Evolutionary conservation across 2,797 vertebrate genomes (phyloP), one percentile per base, ranked within the genome.

Genomic region (Amblyopsis hoosieri): DNA sequence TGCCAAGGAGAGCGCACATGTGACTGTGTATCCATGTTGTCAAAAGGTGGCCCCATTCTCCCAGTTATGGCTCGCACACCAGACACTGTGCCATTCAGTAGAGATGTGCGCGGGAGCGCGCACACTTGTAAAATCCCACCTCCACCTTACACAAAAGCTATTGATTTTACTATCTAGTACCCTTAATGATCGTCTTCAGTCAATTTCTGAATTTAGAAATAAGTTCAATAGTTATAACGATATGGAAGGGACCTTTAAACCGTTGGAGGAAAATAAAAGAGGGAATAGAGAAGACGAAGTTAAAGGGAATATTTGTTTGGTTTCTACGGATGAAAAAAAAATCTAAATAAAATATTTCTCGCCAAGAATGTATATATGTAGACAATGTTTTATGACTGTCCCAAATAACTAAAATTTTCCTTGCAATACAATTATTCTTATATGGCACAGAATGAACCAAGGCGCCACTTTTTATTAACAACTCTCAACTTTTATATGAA

Each of bases 1-100:
- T 12, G 17, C 48, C 29, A 67, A 57, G 15, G 23, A 53, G 45
- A 45, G 73, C 45, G 67, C 37, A 67, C 62, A 78, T 57, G 75
- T 33, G 87, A 77, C 80, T 87, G 88, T 92, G 87, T 93, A 88
- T 89, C 92, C 64, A 45, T 92, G 90, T 93, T 92, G 96, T 96
- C 97, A 97, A 97, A 96, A 98, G 96, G 90, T 93, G 97, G 96
- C 97, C 94, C 96, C 95, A 97, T 95, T 94, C 93, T 92, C 94
- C 94, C 93, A 96, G 93, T 95, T 98, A 98, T 90, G 89, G 85
- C 85, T 84, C 84, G 89, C 91, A 91, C 87, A 80, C 86, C 74
- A 79, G 31, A 49, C 72, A 82, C 82, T 82, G 83, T 84, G 83
- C 81, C 84, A 69, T 57, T 68, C 67, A 1, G 14, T 51, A 37